These are phyloP conservation scores for Cyphomyrus discorhynchus DNA, from an alignment of 2,113 vertebrate genomes.

Conservation along the genomic window DNA sequence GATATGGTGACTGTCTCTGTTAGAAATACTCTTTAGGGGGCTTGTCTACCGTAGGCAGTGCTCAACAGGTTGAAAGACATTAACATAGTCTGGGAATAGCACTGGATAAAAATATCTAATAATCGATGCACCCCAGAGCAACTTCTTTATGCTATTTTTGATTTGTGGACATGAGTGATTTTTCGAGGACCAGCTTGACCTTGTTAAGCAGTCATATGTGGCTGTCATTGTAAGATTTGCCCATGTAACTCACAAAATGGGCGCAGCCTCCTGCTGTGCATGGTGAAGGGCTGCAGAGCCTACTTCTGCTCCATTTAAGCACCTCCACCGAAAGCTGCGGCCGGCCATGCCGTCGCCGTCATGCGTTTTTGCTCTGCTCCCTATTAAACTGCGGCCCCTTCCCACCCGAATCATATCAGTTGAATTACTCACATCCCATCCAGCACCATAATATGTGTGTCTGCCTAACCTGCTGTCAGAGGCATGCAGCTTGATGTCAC, in stretches of 20 bases:
- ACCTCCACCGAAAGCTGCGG: not conserved
- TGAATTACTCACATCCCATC: conserved; percentile 9
- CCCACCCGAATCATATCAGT: conserved; percentile 1
- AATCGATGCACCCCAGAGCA: not conserved
- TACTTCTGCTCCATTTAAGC: not conserved
- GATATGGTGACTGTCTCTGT: not conserved
- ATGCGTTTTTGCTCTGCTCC: not conserved
- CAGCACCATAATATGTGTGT: not conserved
- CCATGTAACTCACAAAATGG: not conserved
- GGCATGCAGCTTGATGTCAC: not conserved
- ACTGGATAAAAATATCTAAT: not conserved
- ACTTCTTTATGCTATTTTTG: not conserved
- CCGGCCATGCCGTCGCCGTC: not conserved
- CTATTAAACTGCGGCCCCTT: not conserved
- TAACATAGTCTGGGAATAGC: not conserved
- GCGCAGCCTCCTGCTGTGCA: not conserved
- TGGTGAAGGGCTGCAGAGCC: not conserved
- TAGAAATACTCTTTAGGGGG: not conserved
- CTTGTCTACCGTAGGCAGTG: not conserved
- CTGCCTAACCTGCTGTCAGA: not conserved
- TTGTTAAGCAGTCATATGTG: not conserved
- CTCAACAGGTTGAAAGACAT: not conserved
- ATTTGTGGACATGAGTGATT: not conserved
- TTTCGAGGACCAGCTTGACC: not conserved
- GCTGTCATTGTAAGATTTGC: not conserved